Evolutionary conservation across 2,113 vertebrate species (phyloP), one percentile per base, ranked within the genome.

Genomic region (Phyllopteryx taeniolatus): DNA sequence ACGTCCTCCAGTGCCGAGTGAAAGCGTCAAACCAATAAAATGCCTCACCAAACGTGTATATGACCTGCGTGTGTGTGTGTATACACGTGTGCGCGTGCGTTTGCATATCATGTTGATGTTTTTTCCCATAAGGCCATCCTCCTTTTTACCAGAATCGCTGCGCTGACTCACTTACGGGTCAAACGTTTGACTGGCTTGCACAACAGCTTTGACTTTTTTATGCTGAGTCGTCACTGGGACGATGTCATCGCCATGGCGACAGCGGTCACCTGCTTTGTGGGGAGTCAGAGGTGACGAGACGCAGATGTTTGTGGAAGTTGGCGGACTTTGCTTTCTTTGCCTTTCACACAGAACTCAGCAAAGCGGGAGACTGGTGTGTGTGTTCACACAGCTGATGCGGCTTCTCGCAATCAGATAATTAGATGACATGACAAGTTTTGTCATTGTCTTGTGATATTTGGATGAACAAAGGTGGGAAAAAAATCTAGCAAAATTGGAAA

Each of bases 71-170:
- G 61, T 39, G 60, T 68, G 56, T 35, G 63, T 63, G 61, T 73
- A 53, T 67, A 71, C 59, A 71, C 59, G 77, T 67, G 43, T 71
- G 46, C 33, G 56, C 43, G 61, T 56, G 70, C 65, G 60, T 66
- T 49, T 68, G 72, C 70, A 70, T 59, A 74, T 69, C 61, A 70
- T 74, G 70, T 71, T 67, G 51, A 68, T 83, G 80, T 79, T 19
- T 84, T 84, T 88, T 90, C 86, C 85, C 83, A 87, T 86, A 82
- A 88, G 86, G 83, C 80, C 83, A 79, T 83, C 76, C 51, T 78
- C 86, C 77, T 81, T 82, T 27, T 88, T 90, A 85, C 86, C 85
- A 88, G 85, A 88, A 88, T 75, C 67, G 1, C 79, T 67, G 47
- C 75, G 79, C 77, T 88, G 88, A 90, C 82, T 90, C 86, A 90